Evolutionary conservation across 2,797 vertebrate genomes (phyloP).

Genomic region (Syncerus caffer): DNA sequence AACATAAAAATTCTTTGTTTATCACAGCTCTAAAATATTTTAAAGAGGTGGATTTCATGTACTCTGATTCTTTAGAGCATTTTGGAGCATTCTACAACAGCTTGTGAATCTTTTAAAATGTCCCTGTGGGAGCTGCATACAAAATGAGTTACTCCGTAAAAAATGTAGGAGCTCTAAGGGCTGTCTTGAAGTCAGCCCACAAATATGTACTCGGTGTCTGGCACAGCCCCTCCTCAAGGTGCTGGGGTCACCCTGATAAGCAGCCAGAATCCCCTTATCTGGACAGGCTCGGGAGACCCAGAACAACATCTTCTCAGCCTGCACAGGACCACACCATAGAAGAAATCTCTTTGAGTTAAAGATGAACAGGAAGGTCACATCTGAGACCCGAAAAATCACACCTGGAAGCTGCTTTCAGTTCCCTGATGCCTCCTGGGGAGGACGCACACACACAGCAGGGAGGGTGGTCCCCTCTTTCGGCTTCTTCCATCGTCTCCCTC

Average conservation of each 20-base stretch:
- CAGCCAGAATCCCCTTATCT: neutral
- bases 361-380: fast-evolving
- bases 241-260: fast-evolving
- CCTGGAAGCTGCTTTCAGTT: neutral
- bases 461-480: neutral
- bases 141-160: neutral
- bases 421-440: neutral
- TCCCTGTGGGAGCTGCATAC: neutral
- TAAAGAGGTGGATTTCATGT: neutral
- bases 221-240: fast-evolving
- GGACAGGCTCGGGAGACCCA: fast-evolving
- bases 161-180: fast-evolving
- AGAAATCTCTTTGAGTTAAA: fast-evolving
- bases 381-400: neutral
- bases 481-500: neutral
- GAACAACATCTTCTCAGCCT: neutral
- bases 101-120: neutral
- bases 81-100: neutral
- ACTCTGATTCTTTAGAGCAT: neutral
- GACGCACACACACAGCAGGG: neutral
- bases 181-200: fast-evolving
- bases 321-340: too few species aligned
- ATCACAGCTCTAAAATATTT: neutral
- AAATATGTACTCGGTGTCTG: fast-evolving
- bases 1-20: neutral